Evolutionary conservation across 2,797 vertebrate genomes (phyloP), one percentile per base, ranked within the genome.

Genomic region (Nyctibius grandis): DNA sequence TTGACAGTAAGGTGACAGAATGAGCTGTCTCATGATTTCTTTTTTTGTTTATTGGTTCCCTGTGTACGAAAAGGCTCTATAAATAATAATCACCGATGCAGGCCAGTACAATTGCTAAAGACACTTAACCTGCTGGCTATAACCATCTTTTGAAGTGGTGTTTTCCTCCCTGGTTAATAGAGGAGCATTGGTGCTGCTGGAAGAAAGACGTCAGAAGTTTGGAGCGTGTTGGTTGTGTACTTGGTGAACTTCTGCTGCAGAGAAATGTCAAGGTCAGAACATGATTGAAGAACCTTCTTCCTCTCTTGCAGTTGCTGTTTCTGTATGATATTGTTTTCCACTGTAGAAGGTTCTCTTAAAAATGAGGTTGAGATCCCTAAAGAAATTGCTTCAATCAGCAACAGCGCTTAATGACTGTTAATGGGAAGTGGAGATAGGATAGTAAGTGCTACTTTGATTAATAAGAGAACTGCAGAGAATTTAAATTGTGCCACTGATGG

Each of bases 311-410:
- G 98, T 97, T 45, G 2, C 94, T 85, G 72, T 80, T 91, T 95
- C 97, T 97, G 87, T 98, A 97, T 98, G 98, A 98, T 98, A 98
- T 98, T 98, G 98, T 98, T 98, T 98, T 98, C 97, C 97, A 97
- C 97, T 96, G 97, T 96, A 98, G 98, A 97, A 98, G 95, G 94
- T 97, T 98, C 98, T 98, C 98, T 98, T 98, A 98, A 98, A 98
- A 98, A 98, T 98, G 98, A 98, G 98, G 98, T 98, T 98, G 98
- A 98, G 98, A 98, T 98, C 98, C 98, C 98, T 97, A 98, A 98
- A 98, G 98, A 98, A 98, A 98, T 98, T 98, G 98, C 98, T 98
- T 98, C 98, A 98, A 98, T 98, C 98, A 98, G 98, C 98, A 98
- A 98, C 98, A 97, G 97, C 97, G 97, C 98, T 98, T 98, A 98